Base-by-base conservation (phyloP, 2,113 vertebrate species). In the Noturus placidus region DNA sequence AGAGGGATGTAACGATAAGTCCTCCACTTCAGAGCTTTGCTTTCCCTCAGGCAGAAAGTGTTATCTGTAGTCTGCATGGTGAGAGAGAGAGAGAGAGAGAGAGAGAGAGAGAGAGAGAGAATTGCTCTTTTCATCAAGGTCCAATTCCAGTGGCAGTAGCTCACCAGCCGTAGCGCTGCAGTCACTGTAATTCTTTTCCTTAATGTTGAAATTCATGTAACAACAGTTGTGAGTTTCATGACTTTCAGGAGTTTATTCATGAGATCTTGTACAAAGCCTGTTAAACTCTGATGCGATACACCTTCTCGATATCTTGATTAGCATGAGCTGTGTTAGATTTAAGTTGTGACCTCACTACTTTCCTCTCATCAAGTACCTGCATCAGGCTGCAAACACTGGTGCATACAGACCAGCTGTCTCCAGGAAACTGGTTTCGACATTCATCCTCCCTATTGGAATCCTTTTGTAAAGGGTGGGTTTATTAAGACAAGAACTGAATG, bases 1-100 rank as follows among this genome's bases (percentile, higher is more conserved):
- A 67, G 54, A 88, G 72, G 87, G 87, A 88, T 88, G 87, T 78
- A 84, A 88, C 50, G 82, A 84, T 88, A 88, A 88, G 74, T 88
- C 59, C 72, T 84, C 82, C 87, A 88, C 82, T 88, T 88, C 82
- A 88, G 87, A 88, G 82, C 74, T 84, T 84, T 84, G 87, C 70
- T 78, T 84, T 84, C 87, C 87, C 72, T 84, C 72, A 84, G 82
- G 87, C 82, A 82, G 74, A 57, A 83, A 88, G 72, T 84, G 87
- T 88, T 88, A 88, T 88, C 87, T 88, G 87, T 84, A 84, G 82
- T 56, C 82, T 69, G 82, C 72, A 88, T 77, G 84, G 80, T 35
- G 78, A 69, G 70, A 85, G 82, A 81, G 46, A 27, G 67, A 27
- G 52, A n/a, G 52, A 56, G 9, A 42, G 46, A 80, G 42, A 91